A percentile compares a stretch with the other conserved stretches of the same genome.
These are phyloP conservation scores for Clostera curtula DNA, from an alignment of 2,888 invertebrate species.

Conservation along the genomic window DNA sequence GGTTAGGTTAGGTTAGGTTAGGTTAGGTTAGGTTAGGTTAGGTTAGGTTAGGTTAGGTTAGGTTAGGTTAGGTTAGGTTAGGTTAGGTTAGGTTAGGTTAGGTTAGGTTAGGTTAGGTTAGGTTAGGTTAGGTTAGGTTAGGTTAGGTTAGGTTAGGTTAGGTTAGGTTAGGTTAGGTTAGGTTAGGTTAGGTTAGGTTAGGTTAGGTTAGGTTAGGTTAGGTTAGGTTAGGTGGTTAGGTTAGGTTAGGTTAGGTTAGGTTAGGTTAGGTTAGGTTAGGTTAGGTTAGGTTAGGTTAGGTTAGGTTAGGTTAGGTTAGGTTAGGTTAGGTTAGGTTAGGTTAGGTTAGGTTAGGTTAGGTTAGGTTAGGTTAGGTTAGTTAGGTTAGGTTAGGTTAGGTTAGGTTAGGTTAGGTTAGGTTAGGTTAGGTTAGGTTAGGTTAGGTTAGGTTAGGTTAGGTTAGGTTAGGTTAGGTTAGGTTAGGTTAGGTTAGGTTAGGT, in stretches of 20 bases:
- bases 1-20: slow-evolving; percentile 18
- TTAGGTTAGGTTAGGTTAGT: slow-evolving; percentile 15
- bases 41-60: slow-evolving; percentile 19
- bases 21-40: slow-evolving; percentile 20
- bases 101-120: slow-evolving; percentile 18
- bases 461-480: slow-evolving; percentile 18
- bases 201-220: slow-evolving; percentile 9
- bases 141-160: slow-evolving; percentile 12
- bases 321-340: slow-evolving; percentile 6
- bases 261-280: slow-evolving; percentile 9
- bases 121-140: slow-evolving; percentile 16
- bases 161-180: slow-evolving; percentile 9
- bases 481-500: too few species aligned
- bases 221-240: too few species aligned
- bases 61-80: slow-evolving; percentile 19
- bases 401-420: slow-evolving; percentile 18
- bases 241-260: too few species aligned
- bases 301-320: slow-evolving; percentile 5
- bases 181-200: slow-evolving; percentile 10
- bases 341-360: slow-evolving; percentile 6
- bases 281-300: slow-evolving; percentile 6
- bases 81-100: slow-evolving; percentile 19
- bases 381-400: slow-evolving; percentile 17
- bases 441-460: slow-evolving; percentile 18
- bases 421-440: slow-evolving; percentile 18